Conservation (phyloP, 2,113 vertebrate genomes). For the Ahaetulla prasina region DNA sequence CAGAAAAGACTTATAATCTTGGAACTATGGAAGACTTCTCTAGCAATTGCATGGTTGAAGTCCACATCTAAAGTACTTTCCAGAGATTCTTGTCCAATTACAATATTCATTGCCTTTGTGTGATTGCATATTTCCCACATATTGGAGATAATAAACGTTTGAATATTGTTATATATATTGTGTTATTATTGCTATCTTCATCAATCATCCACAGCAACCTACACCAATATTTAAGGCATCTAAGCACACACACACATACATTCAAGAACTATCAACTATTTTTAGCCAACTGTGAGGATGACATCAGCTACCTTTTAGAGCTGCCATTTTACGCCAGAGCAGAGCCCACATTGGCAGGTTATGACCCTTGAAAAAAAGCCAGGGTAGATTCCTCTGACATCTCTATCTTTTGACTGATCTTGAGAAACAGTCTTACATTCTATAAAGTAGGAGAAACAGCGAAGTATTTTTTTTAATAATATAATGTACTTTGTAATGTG, state of each 20-base stretch:
- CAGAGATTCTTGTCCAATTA: neutral
- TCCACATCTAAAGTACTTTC: neutral
- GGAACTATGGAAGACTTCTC: neutral
- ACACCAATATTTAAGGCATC: too few relatives aligned
- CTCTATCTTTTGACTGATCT: neutral
- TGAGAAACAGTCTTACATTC: neutral
- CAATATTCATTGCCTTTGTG: neutral
- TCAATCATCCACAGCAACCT: too few relatives aligned
- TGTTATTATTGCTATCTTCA: too few relatives aligned
- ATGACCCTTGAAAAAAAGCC: neutral
- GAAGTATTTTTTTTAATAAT: neutral
- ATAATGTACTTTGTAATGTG: neutral
- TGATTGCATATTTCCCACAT: neutral
- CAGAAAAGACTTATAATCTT: neutral
- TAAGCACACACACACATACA: too few relatives aligned
- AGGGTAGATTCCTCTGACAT: neutral
- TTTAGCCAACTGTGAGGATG: neutral
- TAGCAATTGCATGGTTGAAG: neutral
- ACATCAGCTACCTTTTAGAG: neutral
- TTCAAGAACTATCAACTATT: neutral
- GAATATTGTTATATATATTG: neutral
- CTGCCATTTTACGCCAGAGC: neutral
- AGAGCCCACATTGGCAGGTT: neutral
- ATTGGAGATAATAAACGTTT: neutral
- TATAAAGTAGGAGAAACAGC: neutral